Evolutionary conservation across 2,888 invertebrate genomes (phyloP).

Genomic region (Synanthedon andrenaeformis): DNA sequence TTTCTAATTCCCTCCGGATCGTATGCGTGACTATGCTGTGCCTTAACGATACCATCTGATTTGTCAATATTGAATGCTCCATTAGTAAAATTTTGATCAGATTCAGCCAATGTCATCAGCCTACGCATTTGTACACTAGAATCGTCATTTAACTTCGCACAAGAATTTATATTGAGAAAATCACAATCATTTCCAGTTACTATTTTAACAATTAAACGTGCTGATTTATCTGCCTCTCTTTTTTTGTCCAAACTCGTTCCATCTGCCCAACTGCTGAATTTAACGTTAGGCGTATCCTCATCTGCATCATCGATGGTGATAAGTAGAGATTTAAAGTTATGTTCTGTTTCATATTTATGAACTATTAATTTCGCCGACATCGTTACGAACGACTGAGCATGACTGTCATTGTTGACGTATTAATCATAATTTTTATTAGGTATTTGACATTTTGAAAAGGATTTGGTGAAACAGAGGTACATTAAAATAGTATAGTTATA

Average conservation of each 20-base stretch:
- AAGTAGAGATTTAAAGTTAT: constrained; percentile 42
- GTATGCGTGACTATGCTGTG: no score
- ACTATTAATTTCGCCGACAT: constrained; percentile 62
- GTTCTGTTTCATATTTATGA: constrained; percentile 50
- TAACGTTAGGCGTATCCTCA: constrained; percentile 21
- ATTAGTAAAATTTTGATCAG: background rate
- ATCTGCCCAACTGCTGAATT: constrained; percentile 47
- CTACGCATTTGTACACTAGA: background rate
- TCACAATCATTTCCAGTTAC: constrained; percentile 35
- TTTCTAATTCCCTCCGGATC: background rate
- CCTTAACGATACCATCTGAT: background rate
- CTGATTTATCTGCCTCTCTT: constrained; percentile 31
- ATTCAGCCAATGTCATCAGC: background rate
- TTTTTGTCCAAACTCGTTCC: constrained; percentile 25
- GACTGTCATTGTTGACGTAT: constrained; percentile 6
- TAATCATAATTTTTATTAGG: background rate
- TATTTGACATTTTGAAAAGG: background rate
- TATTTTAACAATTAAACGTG: constrained; percentile 53
- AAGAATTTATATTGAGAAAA: constrained; percentile 42
- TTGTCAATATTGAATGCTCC: background rate
- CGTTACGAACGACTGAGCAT: constrained; percentile 16
- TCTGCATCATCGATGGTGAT: constrained; percentile 39
- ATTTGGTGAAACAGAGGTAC: background rate
- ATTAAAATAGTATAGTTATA: background rate
- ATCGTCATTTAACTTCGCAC: constrained; percentile 24